Percentiles rank a stretch among this genome's conserved stretches.
These are phyloP conservation scores for Stramonita haemastoma DNA, from an alignment of 2,888 invertebrate genomes.

Conservation along the genomic window DNA sequence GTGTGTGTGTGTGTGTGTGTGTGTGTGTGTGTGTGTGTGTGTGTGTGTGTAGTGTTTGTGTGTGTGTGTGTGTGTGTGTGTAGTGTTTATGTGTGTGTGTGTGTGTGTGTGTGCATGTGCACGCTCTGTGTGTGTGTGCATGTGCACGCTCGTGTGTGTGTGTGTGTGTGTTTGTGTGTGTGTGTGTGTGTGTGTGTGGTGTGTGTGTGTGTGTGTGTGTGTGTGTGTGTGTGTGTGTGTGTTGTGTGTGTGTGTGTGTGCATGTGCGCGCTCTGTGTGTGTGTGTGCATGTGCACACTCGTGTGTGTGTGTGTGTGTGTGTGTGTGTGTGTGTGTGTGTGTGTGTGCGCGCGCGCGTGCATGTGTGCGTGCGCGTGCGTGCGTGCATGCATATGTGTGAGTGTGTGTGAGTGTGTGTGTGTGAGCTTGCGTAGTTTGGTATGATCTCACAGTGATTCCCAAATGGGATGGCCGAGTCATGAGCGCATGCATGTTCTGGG, in stretches of 20 bases:
- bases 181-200: background rate
- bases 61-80: too few relatives aligned
- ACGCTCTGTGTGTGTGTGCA: too few relatives aligned
- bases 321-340: constrained; percentile 22
- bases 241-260: too few relatives aligned
- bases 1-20: too few relatives aligned
- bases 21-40: too few relatives aligned
- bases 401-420: constrained; percentile 21
- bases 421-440: background rate
- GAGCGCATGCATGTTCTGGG: background rate
- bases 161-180: too few relatives aligned
- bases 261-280: too few relatives aligned
- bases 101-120: too few relatives aligned
- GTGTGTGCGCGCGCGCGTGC: background rate
- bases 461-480: background rate
- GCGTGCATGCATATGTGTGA: constrained; percentile 26
- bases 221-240: constrained; percentile 36
- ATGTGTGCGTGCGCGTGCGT: constrained; percentile 35
- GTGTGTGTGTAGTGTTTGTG: too few relatives aligned
- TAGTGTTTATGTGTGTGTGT: too few relatives aligned
- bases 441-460: background rate
- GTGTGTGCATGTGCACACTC: background rate
- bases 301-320: constrained; percentile 30
- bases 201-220: constrained; percentile 27
- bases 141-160: too few relatives aligned